These are phyloP conservation scores for Catharus bicknelli DNA, from an alignment of 2,113 vertebrate species.

Conservation along the genomic window DNA sequence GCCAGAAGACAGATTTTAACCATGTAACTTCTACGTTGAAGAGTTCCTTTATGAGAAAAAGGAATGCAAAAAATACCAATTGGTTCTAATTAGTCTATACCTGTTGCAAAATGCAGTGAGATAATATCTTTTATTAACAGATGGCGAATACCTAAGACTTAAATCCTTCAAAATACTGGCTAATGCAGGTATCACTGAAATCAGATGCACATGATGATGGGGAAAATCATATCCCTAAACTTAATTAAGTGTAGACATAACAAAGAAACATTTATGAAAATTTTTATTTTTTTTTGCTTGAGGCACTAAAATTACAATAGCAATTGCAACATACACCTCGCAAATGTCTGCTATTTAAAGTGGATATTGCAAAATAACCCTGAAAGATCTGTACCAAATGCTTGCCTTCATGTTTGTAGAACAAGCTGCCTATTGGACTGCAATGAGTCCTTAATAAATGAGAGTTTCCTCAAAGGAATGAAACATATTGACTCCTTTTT, in stretches of 20 bases:
- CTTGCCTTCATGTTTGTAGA: background rate
- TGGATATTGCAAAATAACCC: background rate
- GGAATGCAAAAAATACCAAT: background rate
- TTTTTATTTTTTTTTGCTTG: background rate
- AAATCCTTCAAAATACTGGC: background rate
- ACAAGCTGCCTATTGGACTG: background rate
- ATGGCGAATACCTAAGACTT: slow-evolving; percentile 24
- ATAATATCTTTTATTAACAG: slow-evolving; percentile 5
- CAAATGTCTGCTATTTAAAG: background rate
- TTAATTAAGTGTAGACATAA: slow-evolving; percentile 55
- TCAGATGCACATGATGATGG: slow-evolving; percentile 49
- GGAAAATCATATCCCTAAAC: background rate
- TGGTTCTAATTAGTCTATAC: slow-evolving; percentile 22
- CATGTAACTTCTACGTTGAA: background rate
- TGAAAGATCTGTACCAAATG: background rate
- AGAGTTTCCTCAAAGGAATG: background rate
- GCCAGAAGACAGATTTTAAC: background rate
- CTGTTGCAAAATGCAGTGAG: slow-evolving; percentile 22
- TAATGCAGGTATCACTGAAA: slow-evolving; percentile 27
- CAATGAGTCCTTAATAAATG: background rate
- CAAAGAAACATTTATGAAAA: slow-evolving; percentile 34
- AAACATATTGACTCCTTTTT: background rate
- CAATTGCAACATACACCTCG: background rate
- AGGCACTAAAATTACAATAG: slow-evolving; percentile 3
- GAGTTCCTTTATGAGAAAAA: background rate